phyloP scores from a whole-genome alignment of 1,140 invertebrate genomes.

The Trichonephila clavipes region DNA sequence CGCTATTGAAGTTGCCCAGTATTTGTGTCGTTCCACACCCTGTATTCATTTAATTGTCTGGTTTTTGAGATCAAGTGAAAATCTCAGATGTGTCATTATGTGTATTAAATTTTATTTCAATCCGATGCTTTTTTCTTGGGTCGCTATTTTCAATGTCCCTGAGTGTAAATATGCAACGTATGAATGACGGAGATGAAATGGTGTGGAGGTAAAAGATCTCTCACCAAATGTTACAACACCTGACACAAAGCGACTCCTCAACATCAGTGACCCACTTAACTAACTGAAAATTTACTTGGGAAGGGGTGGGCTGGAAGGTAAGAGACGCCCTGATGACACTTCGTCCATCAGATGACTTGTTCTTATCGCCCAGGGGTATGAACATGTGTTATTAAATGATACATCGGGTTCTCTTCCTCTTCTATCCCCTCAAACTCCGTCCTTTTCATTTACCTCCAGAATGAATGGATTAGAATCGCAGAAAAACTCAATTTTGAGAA shows the following conservation, averaged over 20 bases:
- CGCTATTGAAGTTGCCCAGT: no score
- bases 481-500: background rate
- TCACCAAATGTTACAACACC: background rate
- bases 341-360: background rate
- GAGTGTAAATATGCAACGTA: background rate
- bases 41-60: no score
- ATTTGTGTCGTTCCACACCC: no score
- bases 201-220: background rate
- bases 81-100: no score
- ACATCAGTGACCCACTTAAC: background rate
- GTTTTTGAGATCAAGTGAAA: no score
- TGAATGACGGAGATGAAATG: background rate
- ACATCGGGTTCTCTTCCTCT: background rate
- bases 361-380: background rate
- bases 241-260: background rate
- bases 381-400: background rate
- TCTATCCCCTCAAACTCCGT: background rate
- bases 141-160: no score
- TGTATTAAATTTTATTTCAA: no score
- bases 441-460: background rate
- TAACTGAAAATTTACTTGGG: background rate
- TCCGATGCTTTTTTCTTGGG: no score
- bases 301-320: background rate
- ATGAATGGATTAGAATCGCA: background rate
- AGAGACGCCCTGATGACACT: constrained; percentile 9